Base-by-base conservation (phyloP, 2,113 vertebrate species). In the Pimephales promelas region DNA sequence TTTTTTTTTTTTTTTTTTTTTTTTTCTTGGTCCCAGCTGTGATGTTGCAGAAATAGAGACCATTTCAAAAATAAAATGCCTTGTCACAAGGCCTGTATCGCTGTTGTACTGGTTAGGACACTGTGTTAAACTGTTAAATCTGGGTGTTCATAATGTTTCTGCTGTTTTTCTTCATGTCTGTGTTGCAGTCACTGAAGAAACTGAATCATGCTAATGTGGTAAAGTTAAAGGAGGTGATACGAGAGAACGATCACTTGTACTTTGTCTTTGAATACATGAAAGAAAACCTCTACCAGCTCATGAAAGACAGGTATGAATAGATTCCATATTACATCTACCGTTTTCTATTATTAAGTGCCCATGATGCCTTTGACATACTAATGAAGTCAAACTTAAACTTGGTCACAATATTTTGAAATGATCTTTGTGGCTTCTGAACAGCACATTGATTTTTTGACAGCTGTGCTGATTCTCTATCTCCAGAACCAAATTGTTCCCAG, bases 251-350 rank as follows among this genome's bases (percentile, higher is more conserved):
- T 88, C 96, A 98, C 75, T 96, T 99, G 86, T 99, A 98, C 92
- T 99, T 99, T 92, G 94, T 99, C 76, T 99, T 99, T 94, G 98
- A 99, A 89, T 99, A 99, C 89, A 99, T 99, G 98, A 99, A 99
- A 92, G 97, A 99, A 91, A 99, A 99, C 85, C 96, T 99, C 54
- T 99, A 99, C 91, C 97, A 99, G 87, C 93, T 99, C 77, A 99
- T 99, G 98, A 99, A 98, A 90, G 96, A 98, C 92, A 97, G 98
- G 98, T 99, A 94, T 85, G 92, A 83, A 11, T 16, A 18, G 11
- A 34, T 47, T 61, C 7, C 43, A 45, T 62, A 79, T 56, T 76
- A 14, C 20, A n/a, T 56, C 49, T 56, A 28, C 73, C 2, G 7
- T 43, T 70, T 70, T 0, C 3, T 22, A 18, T 43, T 40, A 31